Evolutionary conservation across 1,140 invertebrate genomes (phyloP), one percentile per base, ranked within the genome.

Genomic region (Scaptomyza pallida): DNA sequence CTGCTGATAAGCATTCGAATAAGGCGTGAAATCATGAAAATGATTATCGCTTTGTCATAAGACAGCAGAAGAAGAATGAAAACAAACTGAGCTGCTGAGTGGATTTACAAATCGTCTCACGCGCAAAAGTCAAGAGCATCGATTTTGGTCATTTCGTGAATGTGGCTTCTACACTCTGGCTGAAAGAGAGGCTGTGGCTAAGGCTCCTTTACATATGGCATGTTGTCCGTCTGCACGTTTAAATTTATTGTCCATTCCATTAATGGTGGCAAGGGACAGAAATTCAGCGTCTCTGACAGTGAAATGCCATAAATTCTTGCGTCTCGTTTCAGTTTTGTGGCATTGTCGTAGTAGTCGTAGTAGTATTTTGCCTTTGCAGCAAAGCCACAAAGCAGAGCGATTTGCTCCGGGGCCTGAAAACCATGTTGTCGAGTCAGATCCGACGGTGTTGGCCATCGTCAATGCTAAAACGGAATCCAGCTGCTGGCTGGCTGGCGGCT

Each of bases 271-370:
- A 85, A 85, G 80, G 80, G 80, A 86, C 80, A 86, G 78, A 50
- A 86, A 88, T 86, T 86, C 69, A 82, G 81, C 86, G 74, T 80
- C 78, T 86, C 86, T 88, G 81, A 88, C 86, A 86, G 83, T 88
- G 82, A 86, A 88, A 86, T 86, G 82, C 81, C 83, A 88, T 85
- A 88, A 85, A 85, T 85, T 85, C 77, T 88, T 85, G 81, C 78
- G 81, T 85, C 80, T 78, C 77, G 77, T 86, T 81, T 81, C 73
- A 56, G 72, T 6, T 30, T 59, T 74, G 77, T 81, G 77, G 68
- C 82, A 77, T 83, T 86, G 77, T 83, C n/a, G n/a, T n/a, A n/a
- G n/a, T n/a, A n/a, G n/a, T n/a, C n/a, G n/a, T n/a, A n/a, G n/a
- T n/a, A n/a, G 5, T 30, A 78, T 81, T 72, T 72, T 79, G 79